Base-by-base conservation (phyloP, 1,140 invertebrate species). In the Drosophila bipectinata region DNA sequence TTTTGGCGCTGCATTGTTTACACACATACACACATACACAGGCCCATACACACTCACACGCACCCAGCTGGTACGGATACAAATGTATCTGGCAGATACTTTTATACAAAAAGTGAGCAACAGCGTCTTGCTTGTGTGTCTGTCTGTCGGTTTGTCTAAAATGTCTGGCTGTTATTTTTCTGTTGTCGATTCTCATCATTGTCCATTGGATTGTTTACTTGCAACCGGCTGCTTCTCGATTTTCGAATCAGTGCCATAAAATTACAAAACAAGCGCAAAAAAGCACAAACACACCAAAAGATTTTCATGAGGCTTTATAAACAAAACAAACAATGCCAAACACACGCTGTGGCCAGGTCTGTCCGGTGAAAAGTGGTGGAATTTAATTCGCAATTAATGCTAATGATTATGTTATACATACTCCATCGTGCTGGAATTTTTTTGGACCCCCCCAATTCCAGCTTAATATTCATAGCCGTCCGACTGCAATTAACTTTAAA, bases 1-100 rank as follows among this genome's bases (percentile, higher is more conserved):
- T 76, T 87, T 82, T 66, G 79, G 62, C 78, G 78, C 82, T 87
- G 79, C 82, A 87, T 77, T 88, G 83, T 87, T 87, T 88, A 85
- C 82, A 66, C 66, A 6, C 41, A 52, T 53, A 45, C 69, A 66
- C 62, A 62, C 53, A 56, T 72, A 75, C 18, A 14, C 41, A 45
- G 6, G 8, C 9, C 7, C 32, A 34, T 9, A 34, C 32, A n/a
- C n/a, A 56, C 61, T 45, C 69, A 64, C 61, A 62, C 57, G 61
- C 73, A 75, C 18, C 18, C 44, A 24, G 44, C 41, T 45, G 41
- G 41, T 7, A 57, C 48, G 51, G 45, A 58, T 59, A 63, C 39
- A 67, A 64, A 52, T 67, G 63, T 64, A 64, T 64, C 47, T 53
- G n/a, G 10, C 54, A 26, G 54, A 51, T 51, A 57, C 61, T 61